Base-by-base conservation (phyloP, 2,888 invertebrate species). In the Stramonita haemastoma region DNA sequence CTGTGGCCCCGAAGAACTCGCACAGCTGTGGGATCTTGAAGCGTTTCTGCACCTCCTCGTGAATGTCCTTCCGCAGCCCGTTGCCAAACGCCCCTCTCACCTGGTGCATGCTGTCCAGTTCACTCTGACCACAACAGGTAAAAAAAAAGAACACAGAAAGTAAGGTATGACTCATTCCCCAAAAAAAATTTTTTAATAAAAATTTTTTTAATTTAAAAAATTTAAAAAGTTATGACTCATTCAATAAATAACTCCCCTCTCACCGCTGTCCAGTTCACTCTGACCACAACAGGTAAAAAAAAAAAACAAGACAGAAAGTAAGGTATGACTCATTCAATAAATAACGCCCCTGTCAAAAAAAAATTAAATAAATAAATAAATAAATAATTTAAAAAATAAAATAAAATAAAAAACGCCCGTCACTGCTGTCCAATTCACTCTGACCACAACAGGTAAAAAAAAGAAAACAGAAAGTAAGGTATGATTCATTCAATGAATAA, bases 1-100 rank as follows among this genome's bases (percentile, higher is more conserved):
- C 99, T 0, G 99, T 99, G 2, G 99, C 98, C 0, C 98, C 99
- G 95, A 99, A 99, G 96, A 99, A 98, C 96, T 99, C 99, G 0
- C 97, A 97, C 11, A 99, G 98, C 91, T 97, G 96, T 26, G 97
- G 96, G 91, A 99, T 98, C 89, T 97, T 97, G 95, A 99, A 99
- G 85, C 99, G 86, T 66, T 97, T 97, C 0, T 98, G 97, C 94
- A 99, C 99, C 92, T 98, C 98, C 6, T 97, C 97, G 99, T 99
- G 99, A 92, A 99, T 98, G 97, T 98, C 98, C 2, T 98, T 98
- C 90, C 99, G 97, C 90, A 99, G 96, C 0, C 99, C 99, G 95
- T 99, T 99, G 46, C 99, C 99, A 95, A 97, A 98, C 91, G 99
- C 97, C 92, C 98, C 96, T 46, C 98, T 97, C n/a, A 97, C 93